Conservation (phyloP, 2,888 invertebrate species). For the Chymomyza caudatula region DNA sequence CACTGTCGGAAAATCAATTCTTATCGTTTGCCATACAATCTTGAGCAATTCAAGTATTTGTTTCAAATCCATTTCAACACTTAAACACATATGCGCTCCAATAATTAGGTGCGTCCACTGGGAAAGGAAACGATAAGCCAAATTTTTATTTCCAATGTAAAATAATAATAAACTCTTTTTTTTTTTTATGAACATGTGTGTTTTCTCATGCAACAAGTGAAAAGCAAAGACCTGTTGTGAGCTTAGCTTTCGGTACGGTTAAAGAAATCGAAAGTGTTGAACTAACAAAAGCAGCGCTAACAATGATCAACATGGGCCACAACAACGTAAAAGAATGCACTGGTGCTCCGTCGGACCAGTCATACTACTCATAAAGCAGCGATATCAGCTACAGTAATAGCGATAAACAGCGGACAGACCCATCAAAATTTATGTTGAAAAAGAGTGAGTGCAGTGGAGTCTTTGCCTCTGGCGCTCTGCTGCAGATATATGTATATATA, state of each 20-base stretch:
- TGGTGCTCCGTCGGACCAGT: conserved; percentile 7
- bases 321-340: conserved; percentile 2
- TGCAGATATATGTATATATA: not conserved
- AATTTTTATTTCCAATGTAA: not conserved
- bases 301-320: not conserved
- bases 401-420: not conserved
- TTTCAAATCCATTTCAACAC: not conserved
- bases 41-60: too few species aligned
- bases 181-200: conserved; percentile 3
- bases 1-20: not conserved
- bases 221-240: conserved; percentile 14
- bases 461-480: not conserved
- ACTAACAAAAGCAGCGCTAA: conserved; percentile 12
- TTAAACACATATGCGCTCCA: not conserved
- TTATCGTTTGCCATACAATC: not conserved
- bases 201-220: conserved; percentile 7
- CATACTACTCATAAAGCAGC: not conserved
- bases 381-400: not conserved
- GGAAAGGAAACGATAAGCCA: not conserved
- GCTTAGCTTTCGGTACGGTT: conserved; percentile 4
- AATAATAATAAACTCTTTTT: not conserved
- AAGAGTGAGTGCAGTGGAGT: not conserved
- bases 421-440: not conserved
- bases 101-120: not conserved
- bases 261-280: conserved; percentile 23